Evolutionary conservation across 2,113 vertebrate genomes (phyloP).

Genomic region (Notiomystis cincta): DNA sequence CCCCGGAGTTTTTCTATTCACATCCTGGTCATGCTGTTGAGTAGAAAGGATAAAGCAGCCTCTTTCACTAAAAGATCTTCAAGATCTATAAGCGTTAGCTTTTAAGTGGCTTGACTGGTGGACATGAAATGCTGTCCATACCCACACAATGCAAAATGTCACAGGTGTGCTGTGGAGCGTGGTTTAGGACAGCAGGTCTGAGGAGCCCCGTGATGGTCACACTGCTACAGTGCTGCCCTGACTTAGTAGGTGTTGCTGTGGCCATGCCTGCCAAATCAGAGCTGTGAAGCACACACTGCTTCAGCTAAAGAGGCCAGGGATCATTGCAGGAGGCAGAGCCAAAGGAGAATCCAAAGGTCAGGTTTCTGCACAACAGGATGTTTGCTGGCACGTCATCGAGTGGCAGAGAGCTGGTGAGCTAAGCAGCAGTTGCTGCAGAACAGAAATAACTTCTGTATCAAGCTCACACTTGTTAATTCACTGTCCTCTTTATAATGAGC

Average conservation of each 20-base stretch:
- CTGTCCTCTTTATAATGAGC: background rate
- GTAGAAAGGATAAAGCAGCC: background rate
- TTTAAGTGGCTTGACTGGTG: background rate
- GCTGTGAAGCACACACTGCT: background rate
- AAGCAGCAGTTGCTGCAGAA: background rate
- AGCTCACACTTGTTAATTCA: background rate
- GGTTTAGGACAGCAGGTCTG: background rate
- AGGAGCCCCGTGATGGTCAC: background rate
- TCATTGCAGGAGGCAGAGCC: background rate
- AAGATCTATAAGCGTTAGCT: background rate
- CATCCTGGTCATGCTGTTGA: background rate
- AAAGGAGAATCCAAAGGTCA: background rate
- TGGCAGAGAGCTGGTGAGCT: background rate
- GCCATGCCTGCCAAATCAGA: background rate
- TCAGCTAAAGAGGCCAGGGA: background rate
- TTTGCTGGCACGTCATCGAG: rapidly evolving
- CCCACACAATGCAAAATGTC: background rate
- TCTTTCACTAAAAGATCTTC: background rate
- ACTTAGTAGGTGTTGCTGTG: background rate
- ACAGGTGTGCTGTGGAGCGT: background rate
- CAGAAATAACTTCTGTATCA: background rate
- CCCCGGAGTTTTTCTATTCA: background rate
- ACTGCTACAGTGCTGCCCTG: rapidly evolving
- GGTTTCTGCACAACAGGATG: background rate
- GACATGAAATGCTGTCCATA: background rate